phyloP scores from a whole-genome alignment of 2,888 invertebrate species.

The Microctonus aethiopoides region DNA sequence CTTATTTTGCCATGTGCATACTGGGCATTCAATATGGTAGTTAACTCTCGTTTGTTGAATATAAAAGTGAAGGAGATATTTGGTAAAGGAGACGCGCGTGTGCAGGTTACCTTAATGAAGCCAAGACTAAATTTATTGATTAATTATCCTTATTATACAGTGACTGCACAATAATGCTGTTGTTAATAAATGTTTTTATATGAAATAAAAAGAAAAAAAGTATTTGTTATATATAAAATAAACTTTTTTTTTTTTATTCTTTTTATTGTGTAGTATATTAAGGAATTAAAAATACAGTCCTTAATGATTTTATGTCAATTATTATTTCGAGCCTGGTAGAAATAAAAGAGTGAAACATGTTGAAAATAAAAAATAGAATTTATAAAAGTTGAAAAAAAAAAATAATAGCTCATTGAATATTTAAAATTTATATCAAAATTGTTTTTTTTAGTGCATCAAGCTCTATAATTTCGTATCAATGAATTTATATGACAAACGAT shows the following conservation, averaged over 20 bases:
- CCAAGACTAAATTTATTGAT: slow-evolving; percentile 22
- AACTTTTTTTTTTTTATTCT: too few species aligned
- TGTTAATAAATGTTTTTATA: neutral
- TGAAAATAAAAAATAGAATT: too few species aligned
- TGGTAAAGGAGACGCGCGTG: neutral
- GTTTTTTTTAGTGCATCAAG: neutral
- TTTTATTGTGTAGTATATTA: too few species aligned
- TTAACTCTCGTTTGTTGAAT: slow-evolving; percentile 26
- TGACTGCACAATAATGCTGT: slow-evolving; percentile 9
- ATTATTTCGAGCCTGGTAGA: too few species aligned
- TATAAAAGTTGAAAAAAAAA: too few species aligned
- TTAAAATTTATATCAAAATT: neutral
- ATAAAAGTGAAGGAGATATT: neutral
- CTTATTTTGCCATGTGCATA: slow-evolving; percentile 23
- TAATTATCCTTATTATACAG: slow-evolving; percentile 22
- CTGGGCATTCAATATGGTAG: neutral
- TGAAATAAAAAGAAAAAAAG: too few species aligned
- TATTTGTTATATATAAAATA: too few species aligned
- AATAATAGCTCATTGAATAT: neutral
- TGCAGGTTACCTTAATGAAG: slow-evolving; percentile 33
- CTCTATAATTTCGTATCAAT: neutral
- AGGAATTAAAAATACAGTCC: too few species aligned
- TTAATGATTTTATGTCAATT: too few species aligned
- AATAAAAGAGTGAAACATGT: too few species aligned
- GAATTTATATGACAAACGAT: neutral